Conservation (phyloP, 1,140 invertebrate species). For the Palaemon carinicauda region DNA sequence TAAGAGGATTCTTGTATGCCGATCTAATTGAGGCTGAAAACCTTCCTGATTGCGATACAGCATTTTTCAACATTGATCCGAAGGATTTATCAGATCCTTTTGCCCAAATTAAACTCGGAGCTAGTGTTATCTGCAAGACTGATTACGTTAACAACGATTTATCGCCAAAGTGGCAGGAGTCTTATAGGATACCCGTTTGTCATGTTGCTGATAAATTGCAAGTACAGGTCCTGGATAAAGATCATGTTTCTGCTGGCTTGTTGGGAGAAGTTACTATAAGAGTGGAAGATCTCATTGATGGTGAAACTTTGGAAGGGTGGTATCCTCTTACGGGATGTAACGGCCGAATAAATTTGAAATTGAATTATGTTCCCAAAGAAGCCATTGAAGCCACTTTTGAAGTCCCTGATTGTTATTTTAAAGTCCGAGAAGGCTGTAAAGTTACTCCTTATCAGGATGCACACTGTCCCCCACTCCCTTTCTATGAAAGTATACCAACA, state of each 20-base stretch:
- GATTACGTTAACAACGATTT: slow-evolving; percentile 58
- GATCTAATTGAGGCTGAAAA: slow-evolving; percentile 58
- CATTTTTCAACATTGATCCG: slow-evolving; percentile 60
- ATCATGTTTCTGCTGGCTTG: slow-evolving; percentile 56
- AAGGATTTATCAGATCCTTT: slow-evolving; percentile 60
- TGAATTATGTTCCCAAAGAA: slow-evolving; percentile 59
- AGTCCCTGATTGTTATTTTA: slow-evolving; percentile 60
- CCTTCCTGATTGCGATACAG: slow-evolving; percentile 60
- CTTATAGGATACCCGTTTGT: slow-evolving; percentile 57
- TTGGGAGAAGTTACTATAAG: slow-evolving; percentile 53
- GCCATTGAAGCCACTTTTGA: slow-evolving; percentile 50
- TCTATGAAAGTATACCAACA: slow-evolving; percentile 56
- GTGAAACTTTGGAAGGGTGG: slow-evolving; percentile 58
- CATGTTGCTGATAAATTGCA: slow-evolving; percentile 52
- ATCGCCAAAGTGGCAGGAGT: slow-evolving; percentile 60
- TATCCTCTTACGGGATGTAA: slow-evolving; percentile 57
- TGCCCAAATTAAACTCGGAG: slow-evolving; percentile 57
- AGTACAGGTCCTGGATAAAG: slow-evolving; percentile 58
- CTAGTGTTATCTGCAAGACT: slow-evolving; percentile 59
- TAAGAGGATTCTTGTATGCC: slow-evolving; percentile 58
- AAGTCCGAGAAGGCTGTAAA: slow-evolving; percentile 45
- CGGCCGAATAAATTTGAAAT: slow-evolving; percentile 55
- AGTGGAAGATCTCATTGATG: slow-evolving; percentile 56
- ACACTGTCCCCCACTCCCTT: slow-evolving; percentile 55
- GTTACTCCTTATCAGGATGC: slow-evolving; percentile 60